Evolutionary conservation across 2,113 vertebrate genomes (phyloP).

Genomic region (Mixornis gularis): DNA sequence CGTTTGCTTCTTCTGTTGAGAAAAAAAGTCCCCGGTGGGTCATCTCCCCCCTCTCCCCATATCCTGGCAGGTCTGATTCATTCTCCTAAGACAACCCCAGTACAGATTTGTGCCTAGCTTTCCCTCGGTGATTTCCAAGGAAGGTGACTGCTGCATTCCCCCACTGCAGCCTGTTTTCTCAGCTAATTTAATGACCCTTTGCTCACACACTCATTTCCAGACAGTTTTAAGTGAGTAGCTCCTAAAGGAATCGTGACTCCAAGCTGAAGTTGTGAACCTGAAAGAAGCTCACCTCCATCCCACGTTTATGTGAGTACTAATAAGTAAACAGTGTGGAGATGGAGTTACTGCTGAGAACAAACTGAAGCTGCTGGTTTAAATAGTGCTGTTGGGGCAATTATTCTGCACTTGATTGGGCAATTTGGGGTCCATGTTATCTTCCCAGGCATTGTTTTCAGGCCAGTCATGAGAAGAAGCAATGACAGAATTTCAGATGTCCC

Average conservation of each 20-base stretch:
- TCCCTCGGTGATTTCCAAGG: neutral
- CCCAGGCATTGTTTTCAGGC: neutral
- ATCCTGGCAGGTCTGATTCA: conserved; percentile 11
- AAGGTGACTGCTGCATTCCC: neutral
- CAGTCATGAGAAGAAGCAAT: neutral
- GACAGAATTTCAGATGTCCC: neutral
- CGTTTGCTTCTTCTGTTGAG: neutral
- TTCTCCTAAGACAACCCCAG: neutral
- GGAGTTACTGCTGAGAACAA: neutral
- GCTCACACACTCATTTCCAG: neutral
- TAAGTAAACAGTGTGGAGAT: neutral
- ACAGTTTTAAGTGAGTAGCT: neutral
- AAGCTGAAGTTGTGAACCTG: neutral
- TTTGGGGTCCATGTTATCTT: neutral
- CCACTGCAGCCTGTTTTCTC: neutral
- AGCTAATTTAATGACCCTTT: neutral
- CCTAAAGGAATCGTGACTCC: neutral
- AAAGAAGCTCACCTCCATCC: neutral
- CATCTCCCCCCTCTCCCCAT: neutral
- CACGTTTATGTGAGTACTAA: neutral
- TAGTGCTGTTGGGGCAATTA: neutral
- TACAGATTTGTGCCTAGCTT: neutral
- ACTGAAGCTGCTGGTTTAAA: neutral
- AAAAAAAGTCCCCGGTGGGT: neutral
- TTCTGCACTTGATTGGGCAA: neutral